Base-by-base conservation (phyloP, 2,888 invertebrate genomes). In the Ectemnius cavifrons region DNA sequence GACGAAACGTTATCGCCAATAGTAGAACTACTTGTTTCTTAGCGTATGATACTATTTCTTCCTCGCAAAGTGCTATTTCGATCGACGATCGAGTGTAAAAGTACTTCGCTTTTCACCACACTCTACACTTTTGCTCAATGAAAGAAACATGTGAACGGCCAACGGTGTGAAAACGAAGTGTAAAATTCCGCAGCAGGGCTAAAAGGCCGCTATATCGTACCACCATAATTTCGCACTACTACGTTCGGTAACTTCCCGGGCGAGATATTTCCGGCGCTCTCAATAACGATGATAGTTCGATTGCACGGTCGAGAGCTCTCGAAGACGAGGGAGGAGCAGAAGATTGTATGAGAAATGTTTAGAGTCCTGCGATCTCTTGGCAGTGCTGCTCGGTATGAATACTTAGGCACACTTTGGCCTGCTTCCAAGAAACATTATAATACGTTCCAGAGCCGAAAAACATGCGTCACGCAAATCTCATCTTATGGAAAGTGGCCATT, bases 351-450 rank as follows among this genome's bases (percentile, higher is more conserved):
- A 63, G 49, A 58, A 69, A 64, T 74, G 74, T 83, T 75, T 75
- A 80, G 73, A 71, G 64, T 71, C 64, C 71, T 56, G 58, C 59
- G 68, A 59, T 63, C 70, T 64, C 67, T 71, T 75, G 83, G 72
- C 78, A 64, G 73, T 73, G 59, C 56, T 28, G 64, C 59, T 56
- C 28, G 20, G 47, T 63, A 77, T 71, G 73, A 79, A 71, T 76
- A 75, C 71, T 77, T 61, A 37, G 37, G 37, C 37, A 63, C 73
- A 60, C 56, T 58, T 69, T 82, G 82, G 82, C 78, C 46, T 3
- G 37, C 20, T 27, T 80, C 82, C 82, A 82, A 62, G 61, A 58
- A 67, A 78, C 74, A 71, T 83, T 78, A 76, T 73, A 82, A 78
- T 73, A 73, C 73, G 65, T 71, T 67, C 65, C 61, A 52, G 59